Evolutionary conservation across 2,797 vertebrate genomes (phyloP), one percentile per base, ranked within the genome.

Genomic region (Pseudochromis fuscus): DNA sequence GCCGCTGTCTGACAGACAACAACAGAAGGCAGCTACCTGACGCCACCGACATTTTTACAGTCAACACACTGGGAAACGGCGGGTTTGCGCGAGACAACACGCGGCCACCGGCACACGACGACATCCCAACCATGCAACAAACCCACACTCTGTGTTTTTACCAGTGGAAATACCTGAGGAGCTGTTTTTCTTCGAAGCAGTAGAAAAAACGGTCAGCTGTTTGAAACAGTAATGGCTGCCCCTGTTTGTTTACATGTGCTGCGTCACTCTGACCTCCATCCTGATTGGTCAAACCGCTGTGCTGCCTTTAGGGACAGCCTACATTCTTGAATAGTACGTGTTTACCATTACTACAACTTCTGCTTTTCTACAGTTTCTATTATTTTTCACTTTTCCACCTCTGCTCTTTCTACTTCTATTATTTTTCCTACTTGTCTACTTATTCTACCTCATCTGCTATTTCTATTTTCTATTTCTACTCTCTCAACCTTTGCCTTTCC

Each of bases 211-310:
- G 21, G 3, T 49, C 8, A 48, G 49, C 59, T 51, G 46, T 3
- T 71, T 68, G 2, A 0, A 19, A 72, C 62, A 67, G 81, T 87
- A 82, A 92, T 91, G 90, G 89, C 70, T 72, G 79, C 45, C 28
- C 48, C 55, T 81, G 87, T 90, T 90, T 93, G 90, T 93, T 92
- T 92, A 92, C 89, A 85, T 76, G 56, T 1, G 0, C 1, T 1
- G 66, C 87, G 86, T 90, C 83, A 86, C 50, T 12, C 18, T 10
- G 28, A 6, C 25, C 61, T 68, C 58, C n/a, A 18, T 25, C 4
- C 1, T 60, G 69, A 90, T 90, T 90, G 81, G 89, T 28, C 18
- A 1, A 58, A 12, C 13, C 5, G 16, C 6, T 0, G 0, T 25
- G 66, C 3, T 61, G 72, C 79, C 8, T 83, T 78, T 73, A 77